Percentiles rank a stretch among this genome's conserved stretches.
These are phyloP conservation scores for Heliothis peltigera DNA, from an alignment of 2,888 invertebrate species.

Conservation along the genomic window DNA sequence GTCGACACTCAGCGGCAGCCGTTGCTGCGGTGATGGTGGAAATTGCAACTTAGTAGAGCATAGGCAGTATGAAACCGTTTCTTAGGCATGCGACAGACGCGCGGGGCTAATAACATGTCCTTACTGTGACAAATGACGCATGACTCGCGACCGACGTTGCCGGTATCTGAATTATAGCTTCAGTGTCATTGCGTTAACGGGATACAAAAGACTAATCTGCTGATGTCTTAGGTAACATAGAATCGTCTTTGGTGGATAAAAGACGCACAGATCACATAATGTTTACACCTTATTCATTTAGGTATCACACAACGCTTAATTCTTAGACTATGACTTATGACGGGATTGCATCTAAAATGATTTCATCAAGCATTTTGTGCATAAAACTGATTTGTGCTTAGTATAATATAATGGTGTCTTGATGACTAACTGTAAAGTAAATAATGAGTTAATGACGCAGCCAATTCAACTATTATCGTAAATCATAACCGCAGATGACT, in stretches of 20 bases:
- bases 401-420: conserved; percentile 40
- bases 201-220: too few species aligned
- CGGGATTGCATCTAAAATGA: conserved; percentile 38
- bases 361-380: conserved; percentile 63
- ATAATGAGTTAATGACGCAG: conserved; percentile 27
- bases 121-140: too few species aligned
- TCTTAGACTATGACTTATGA: conserved; percentile 51
- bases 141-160: too few species aligned
- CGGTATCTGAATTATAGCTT: too few species aligned
- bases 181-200: too few species aligned
- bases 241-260: conserved; percentile 18
- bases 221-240: too few species aligned
- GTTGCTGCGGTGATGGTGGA: too few species aligned
- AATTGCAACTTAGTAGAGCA: too few species aligned
- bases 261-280: conserved; percentile 28
- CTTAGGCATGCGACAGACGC: too few species aligned
- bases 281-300: conserved; percentile 51
- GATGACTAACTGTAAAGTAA: conserved; percentile 48
- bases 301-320: conserved; percentile 61
- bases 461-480: conserved; percentile 43
- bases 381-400: conserved; percentile 65
- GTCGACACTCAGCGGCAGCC: too few species aligned
- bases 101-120: too few species aligned
- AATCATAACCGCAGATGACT: conserved; percentile 60
- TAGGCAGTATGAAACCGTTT: too few species aligned